Conservation (phyloP, 2,797 vertebrate genomes). For the Eulemur coronatus region DNA sequence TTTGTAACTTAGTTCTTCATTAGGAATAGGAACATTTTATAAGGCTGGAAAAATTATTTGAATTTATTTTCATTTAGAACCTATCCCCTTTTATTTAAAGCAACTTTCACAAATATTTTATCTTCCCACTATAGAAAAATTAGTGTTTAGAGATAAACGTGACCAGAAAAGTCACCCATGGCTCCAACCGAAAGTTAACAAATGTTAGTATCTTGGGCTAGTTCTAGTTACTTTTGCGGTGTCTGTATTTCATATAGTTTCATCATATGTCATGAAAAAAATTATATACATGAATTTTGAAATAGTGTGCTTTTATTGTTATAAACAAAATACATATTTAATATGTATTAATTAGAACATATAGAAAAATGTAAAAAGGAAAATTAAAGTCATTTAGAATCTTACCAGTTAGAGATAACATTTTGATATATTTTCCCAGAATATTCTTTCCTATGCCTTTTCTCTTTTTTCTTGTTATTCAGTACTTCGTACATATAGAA, state of each 20-base stretch:
- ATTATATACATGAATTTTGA: neutral
- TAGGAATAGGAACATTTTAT: constrained; percentile 16
- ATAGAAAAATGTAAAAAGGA: neutral
- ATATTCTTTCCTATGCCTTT: neutral
- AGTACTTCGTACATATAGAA: neutral
- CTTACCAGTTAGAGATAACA: neutral
- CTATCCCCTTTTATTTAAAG: neutral
- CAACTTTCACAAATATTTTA: neutral
- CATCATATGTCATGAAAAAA: neutral
- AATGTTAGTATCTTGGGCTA: neutral
- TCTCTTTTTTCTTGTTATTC: neutral
- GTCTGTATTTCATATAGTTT: constrained; percentile 30
- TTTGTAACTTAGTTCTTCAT: neutral
- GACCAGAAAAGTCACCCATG: neutral
- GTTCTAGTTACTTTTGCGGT: neutral
- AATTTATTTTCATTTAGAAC: constrained; percentile 25
- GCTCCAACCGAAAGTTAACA: neutral
- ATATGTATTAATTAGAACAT: neutral
- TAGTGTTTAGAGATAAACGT: neutral
- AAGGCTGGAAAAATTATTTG: neutral
- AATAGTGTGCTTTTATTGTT: neutral
- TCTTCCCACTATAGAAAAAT: neutral
- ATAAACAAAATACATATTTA: neutral
- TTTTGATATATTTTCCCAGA: neutral
- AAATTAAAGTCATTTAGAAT: neutral